Evolutionary conservation across 2,888 invertebrate species (phyloP).

Genomic region (Trachelus troglodyta): DNA sequence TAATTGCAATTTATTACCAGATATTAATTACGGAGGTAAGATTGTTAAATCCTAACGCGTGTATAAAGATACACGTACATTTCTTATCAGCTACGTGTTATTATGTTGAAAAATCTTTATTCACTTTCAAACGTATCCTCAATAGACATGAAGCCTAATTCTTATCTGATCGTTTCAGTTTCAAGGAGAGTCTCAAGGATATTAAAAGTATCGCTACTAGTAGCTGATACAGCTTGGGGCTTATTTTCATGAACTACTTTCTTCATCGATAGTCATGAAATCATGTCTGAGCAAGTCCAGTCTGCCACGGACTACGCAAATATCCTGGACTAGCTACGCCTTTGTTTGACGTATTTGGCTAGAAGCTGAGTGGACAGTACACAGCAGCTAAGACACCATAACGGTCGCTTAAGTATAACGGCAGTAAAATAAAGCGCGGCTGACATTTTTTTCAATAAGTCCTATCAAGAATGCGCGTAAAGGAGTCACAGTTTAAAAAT

Average conservation of each 20-base stretch:
- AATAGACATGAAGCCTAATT: neutral
- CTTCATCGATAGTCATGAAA: neutral
- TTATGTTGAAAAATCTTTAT: neutral
- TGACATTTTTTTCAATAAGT: neutral
- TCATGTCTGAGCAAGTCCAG: neutral
- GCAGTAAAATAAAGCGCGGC: neutral
- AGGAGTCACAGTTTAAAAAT: neutral
- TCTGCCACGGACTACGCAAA: neutral
- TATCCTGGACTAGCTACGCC: neutral
- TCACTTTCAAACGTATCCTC: neutral
- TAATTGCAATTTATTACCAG: neutral
- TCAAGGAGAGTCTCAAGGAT: neutral
- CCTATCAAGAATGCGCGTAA: neutral
- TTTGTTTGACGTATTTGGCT: neutral
- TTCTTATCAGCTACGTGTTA: neutral
- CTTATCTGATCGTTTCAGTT: neutral
- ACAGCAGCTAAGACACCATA: neutral
- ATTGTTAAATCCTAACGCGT: neutral
- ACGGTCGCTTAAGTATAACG: neutral
- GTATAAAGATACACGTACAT: neutral
- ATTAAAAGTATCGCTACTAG: neutral
- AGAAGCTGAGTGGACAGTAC: neutral
- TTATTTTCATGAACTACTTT: neutral
- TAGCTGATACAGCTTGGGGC: neutral
- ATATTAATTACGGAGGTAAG: neutral